A percentile compares a stretch with the other conserved stretches of the same genome.
These are phyloP conservation scores for Lobophora halterata DNA, from an alignment of 2,888 invertebrate species.

Conservation along the genomic window DNA sequence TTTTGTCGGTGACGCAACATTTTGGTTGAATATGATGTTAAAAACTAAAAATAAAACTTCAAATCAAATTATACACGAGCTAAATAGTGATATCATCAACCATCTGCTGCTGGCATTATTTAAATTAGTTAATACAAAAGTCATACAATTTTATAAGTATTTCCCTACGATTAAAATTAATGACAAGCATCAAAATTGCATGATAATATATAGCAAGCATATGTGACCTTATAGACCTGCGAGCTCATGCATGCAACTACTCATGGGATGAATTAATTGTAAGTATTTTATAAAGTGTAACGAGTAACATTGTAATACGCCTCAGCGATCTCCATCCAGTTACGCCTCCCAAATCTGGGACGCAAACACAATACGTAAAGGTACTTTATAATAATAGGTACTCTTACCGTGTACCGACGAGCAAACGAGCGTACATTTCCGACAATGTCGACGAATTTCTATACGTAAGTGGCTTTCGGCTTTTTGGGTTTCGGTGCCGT, in stretches of 20 bases:
- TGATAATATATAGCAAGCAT: constrained; percentile 39
- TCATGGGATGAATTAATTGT: constrained; percentile 76
- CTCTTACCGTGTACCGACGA: constrained; percentile 48
- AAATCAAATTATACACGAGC: constrained; percentile 29
- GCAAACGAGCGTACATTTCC: constrained; percentile 42
- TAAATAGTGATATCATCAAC: constrained; percentile 33
- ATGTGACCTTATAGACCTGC: constrained; percentile 68
- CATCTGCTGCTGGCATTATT: constrained; percentile 21
- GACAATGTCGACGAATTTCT: constrained; percentile 62
- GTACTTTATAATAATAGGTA: constrained; percentile 36
- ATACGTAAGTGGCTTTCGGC: constrained; percentile 53
- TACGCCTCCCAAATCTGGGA: constrained; percentile 73
- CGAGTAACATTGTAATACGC: constrained; percentile 69
- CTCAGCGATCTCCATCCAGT: constrained; percentile 72
- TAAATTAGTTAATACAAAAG: no score
- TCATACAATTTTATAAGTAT: no score
- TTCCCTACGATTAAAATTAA: constrained; percentile 26
- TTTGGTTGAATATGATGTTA: constrained; percentile 16
- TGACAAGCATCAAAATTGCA: constrained; percentile 25
- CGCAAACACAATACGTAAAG: constrained; percentile 54
- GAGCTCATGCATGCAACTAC: constrained; percentile 67
- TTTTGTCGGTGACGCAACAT: constrained; percentile 19
- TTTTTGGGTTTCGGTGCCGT: constrained; percentile 74
- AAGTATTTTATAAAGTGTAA: no score
- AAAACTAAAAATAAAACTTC: constrained; percentile 27